phyloP scores from a whole-genome alignment of 2,888 invertebrate genomes.

The Neuroscelio doddi region DNA sequence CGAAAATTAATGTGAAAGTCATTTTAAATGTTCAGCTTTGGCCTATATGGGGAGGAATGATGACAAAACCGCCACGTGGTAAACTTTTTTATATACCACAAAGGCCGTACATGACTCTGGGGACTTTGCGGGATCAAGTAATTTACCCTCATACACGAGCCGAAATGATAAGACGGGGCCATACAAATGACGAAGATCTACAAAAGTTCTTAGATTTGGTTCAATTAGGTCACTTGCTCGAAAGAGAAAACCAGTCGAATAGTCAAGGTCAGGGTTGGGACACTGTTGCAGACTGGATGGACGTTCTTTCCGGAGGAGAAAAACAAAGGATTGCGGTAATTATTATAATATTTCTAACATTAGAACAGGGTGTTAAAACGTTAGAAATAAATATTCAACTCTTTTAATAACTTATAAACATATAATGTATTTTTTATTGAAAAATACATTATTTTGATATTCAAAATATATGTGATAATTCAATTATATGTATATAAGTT shows the following conservation, averaged over 20 bases:
- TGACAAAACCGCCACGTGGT: conserved; percentile 95
- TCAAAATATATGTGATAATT: too few species aligned
- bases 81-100: conserved; percentile 98
- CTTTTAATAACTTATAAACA: too few species aligned
- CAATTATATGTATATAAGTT: too few species aligned
- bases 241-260: conserved; percentile 79
- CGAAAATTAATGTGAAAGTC: too few species aligned
- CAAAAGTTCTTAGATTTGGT: conserved; percentile 84
- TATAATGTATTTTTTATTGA: too few species aligned
- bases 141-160: conserved; percentile 95
- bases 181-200: conserved; percentile 83
- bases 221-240: conserved; percentile 87
- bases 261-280: conserved; percentile 83
- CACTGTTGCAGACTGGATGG: conserved; percentile 98
- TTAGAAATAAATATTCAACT: too few species aligned
- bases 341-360: too few species aligned
- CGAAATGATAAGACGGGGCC: conserved; percentile 86
- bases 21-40: conserved; percentile 77
- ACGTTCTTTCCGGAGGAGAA: conserved; percentile 97
- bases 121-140: conserved; percentile 93
- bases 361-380: too few species aligned
- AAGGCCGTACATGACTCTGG: conserved; percentile 98
- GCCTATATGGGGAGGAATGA: conserved; percentile 95
- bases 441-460: too few species aligned
- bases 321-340: conserved; percentile 95